Conservation (phyloP, 1,140 invertebrate genomes). For the Zaprionus camerounensis region DNA sequence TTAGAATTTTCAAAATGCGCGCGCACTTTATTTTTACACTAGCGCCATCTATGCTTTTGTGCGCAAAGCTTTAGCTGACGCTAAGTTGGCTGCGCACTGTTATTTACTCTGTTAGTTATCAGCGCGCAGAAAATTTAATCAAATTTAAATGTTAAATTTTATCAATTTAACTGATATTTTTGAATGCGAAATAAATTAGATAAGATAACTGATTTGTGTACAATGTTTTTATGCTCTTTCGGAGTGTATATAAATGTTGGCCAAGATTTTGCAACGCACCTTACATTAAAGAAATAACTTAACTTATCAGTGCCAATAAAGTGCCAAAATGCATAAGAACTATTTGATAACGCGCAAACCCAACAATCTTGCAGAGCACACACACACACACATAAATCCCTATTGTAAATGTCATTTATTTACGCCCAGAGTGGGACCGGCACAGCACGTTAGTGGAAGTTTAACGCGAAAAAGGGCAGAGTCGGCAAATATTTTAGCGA, state of each 20-base stretch:
- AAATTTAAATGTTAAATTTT: no score
- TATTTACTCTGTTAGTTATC: neutral
- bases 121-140: conserved; percentile 2
- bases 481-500: conserved; percentile 15
- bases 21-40: neutral
- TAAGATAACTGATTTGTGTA: no score
- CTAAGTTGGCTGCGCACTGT: conserved; percentile 24
- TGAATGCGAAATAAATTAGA: no score
- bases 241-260: no score
- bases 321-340: neutral
- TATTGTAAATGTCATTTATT: conserved; percentile 3
- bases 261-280: no score
- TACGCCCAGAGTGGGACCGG: neutral
- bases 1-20: conserved; percentile 15
- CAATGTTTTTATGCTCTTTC: no score
- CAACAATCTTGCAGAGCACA: conserved; percentile 12
- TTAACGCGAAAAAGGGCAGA: conserved; percentile 17
- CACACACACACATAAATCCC: neutral
- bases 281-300: no score
- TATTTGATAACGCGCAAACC: conserved; percentile 15
- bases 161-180: no score
- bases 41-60: conserved; percentile 31
- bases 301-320: no score
- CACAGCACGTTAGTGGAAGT: neutral
- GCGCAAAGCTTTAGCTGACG: conserved; percentile 10